phyloP scores from a whole-genome alignment of 1,140 invertebrate genomes.

The Armadillidium nasatum region DNA sequence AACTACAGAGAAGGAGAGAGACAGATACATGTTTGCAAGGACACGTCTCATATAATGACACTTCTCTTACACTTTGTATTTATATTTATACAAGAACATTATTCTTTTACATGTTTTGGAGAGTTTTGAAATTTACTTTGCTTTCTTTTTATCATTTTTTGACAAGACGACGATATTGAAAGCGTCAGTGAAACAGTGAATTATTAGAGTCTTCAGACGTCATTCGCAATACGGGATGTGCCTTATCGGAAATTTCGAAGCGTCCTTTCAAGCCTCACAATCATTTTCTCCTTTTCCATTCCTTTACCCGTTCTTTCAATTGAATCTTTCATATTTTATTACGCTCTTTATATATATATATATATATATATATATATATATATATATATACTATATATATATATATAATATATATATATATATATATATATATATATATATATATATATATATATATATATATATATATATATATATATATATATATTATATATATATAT shows the following conservation, averaged over 20 bases:
- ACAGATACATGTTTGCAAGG: no score
- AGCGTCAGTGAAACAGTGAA: neutral
- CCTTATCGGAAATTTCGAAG: neutral
- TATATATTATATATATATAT: no score
- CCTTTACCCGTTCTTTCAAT: neutral
- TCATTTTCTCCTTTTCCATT: no score
- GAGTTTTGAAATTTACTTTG: neutral
- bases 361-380: no score
- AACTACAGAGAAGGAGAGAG: no score
- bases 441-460: no score
- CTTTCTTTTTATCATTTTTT: neutral
- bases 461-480: no score
- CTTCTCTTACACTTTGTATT: no score
- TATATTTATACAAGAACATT: neutral
- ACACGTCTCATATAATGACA: no score
- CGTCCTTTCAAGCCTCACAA: neutral
- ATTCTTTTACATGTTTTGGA: neutral
- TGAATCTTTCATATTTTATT: neutral
- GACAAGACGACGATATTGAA: neutral
- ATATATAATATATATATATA: no score
- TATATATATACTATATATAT: no score
- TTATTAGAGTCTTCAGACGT: neutral
- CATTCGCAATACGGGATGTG: conserved; percentile 6
- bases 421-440: no score
- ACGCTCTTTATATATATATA: neutral